phyloP scores from a whole-genome alignment of 2,113 vertebrate genomes.

The Calypte anna region DNA sequence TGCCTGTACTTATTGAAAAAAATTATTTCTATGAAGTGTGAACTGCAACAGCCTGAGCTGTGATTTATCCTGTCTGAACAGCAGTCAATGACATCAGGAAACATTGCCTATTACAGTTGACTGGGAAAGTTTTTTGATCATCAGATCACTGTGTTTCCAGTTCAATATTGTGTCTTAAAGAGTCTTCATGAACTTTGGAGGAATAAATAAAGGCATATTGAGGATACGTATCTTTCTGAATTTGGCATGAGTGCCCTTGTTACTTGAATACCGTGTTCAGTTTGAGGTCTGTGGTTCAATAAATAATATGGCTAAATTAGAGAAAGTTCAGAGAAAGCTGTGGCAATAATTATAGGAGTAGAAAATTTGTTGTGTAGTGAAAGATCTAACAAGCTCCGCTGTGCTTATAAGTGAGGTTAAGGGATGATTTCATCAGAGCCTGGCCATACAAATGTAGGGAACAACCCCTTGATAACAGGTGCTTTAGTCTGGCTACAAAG shows the following conservation, averaged over 20 bases:
- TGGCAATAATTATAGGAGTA: constrained; percentile 20
- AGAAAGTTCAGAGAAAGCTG: constrained; percentile 7
- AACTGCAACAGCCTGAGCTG: neutral
- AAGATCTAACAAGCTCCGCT: constrained; percentile 37
- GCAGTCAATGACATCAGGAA: neutral
- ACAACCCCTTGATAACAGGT: neutral
- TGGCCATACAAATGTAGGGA: neutral
- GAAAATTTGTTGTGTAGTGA: neutral
- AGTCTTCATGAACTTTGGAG: neutral
- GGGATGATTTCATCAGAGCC: neutral
- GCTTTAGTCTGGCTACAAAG: neutral
- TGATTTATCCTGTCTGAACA: neutral
- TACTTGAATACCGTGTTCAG: neutral
- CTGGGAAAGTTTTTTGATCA: neutral
- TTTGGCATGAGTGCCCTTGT: neutral
- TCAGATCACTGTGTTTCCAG: neutral
- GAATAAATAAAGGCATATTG: neutral
- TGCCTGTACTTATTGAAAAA: neutral
- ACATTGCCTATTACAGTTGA: neutral
- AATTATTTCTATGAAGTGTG: neutral
- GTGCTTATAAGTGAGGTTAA: constrained; percentile 21
- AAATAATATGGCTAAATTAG: constrained; percentile 4
- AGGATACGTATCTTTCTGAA: neutral
- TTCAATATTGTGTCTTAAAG: neutral
- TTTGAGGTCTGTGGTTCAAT: neutral